Evolutionary conservation across 2,797 vertebrate genomes (phyloP).

Genomic region (Enteromius anoplus): DNA sequence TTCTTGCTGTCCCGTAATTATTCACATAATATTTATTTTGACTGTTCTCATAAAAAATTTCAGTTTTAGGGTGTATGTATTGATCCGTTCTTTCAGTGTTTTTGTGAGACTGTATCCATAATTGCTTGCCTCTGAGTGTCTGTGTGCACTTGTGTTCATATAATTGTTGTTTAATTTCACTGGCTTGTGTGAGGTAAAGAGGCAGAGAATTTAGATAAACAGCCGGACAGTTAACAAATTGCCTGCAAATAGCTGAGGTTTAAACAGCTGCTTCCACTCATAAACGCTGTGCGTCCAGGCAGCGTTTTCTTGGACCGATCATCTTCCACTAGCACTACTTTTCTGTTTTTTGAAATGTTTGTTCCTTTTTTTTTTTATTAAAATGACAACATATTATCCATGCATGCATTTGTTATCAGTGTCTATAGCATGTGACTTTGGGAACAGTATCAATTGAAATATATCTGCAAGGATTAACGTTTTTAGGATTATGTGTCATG

Average conservation of each 20-base stretch:
- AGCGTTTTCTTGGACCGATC: slow-evolving; percentile 22
- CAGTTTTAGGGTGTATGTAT: not conserved
- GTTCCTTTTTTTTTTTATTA: not conserved
- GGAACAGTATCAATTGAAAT: not conserved
- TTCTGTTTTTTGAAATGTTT: not conserved
- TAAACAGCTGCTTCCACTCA: slow-evolving; percentile 81
- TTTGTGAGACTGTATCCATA: slow-evolving; percentile 18
- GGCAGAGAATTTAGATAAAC: slow-evolving; percentile 75
- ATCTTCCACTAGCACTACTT: slow-evolving; percentile 2
- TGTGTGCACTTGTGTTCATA: slow-evolving; percentile 46
- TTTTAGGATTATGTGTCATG: slow-evolving; percentile 21
- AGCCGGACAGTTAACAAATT: slow-evolving; percentile 78
- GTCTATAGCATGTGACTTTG: not conserved
- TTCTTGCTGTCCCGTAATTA: not conserved
- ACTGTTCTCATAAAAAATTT: not conserved
- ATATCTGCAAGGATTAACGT: not conserved
- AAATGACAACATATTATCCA: not conserved
- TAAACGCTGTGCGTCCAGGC: slow-evolving; percentile 57
- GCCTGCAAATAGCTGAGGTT: slow-evolving; percentile 76
- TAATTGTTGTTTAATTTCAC: slow-evolving; percentile 73
- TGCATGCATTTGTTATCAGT: not conserved
- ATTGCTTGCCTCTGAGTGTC: slow-evolving; percentile 11
- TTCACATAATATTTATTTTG: slow-evolving; percentile 22
- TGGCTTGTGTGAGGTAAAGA: slow-evolving; percentile 70
- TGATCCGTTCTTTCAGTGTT: slow-evolving; percentile 6